Evolutionary conservation across 2,797 vertebrate genomes (phyloP), one percentile per base, ranked within the genome.

Genomic region (Molossus molossus): DNA sequence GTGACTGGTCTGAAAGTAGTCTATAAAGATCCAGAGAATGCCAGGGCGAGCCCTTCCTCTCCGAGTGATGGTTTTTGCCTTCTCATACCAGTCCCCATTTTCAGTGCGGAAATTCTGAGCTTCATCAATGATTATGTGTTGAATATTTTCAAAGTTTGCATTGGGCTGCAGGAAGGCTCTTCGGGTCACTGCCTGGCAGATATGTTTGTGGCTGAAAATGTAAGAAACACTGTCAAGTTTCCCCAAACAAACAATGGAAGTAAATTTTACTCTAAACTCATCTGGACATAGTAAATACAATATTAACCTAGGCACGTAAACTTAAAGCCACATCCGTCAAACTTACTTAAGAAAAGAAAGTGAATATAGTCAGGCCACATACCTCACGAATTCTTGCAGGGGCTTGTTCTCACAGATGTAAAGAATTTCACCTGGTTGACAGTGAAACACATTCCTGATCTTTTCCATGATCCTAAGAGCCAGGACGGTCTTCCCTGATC

Each of bases 21-120:
- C 98, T 58, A 98, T 85, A 93, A 98, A 98, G 90, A 98, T 96
- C 98, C 98, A 98, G 82, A 98, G 94, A 55, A 97, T 93, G 83
- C 97, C 93, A 0, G 90, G 95, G 77, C n/a, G 1, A 29, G 6
- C 6, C 9, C 21, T 2, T 2, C 11, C 0, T 53, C 45, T 84
- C 17, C 50, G 37, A 87, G 94, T 97, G 14, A 98, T 94, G 1
- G 0, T 0, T 80, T 72, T 23, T n/a, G 97, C 98, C 57, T 97
- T 97, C 0, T 0, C 0, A 50, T 97, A 98, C 98, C 98, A 98
- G 23, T 97, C 0, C 0, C 95, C 97, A 7, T 97, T 0, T 65
- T 94, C 83, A 4, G 0, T 0, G 11, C 55, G 92, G 91, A 98
- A 98, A 90, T 98, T 98, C 94, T 98, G 98, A 76, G 97, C 98